A percentile compares a stretch with the other conserved stretches of the same genome.
Evolutionary conservation across 30 jellyfish, hydroid and myxozoan genomes (phyloP).

Genomic region (Hydractinia symbiolongicarpus): DNA sequence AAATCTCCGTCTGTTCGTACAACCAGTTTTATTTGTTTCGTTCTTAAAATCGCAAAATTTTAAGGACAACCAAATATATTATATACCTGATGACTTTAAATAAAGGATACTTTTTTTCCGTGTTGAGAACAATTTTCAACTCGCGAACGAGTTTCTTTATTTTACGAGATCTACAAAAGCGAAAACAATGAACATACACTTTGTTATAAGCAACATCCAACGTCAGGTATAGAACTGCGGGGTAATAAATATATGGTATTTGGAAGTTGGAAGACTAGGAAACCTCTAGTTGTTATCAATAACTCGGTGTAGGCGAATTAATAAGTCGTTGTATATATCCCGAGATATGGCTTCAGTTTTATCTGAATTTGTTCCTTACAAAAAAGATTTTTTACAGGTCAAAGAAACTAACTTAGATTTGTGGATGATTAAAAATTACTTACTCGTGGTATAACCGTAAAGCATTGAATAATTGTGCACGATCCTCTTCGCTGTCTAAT

Average conservation of each 20-base stretch:
- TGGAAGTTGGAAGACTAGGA: no score
- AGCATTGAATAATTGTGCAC: neutral
- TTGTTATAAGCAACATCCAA: neutral
- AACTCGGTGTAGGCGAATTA: no score
- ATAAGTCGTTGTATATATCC: no score
- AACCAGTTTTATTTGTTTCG: no score
- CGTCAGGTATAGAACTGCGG: no score
- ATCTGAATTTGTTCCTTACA: no score
- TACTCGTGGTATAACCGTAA: neutral
- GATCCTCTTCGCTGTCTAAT: neutral
- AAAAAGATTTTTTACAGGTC: no score
- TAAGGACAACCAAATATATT: neutral
- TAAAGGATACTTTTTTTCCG: conserved; percentile 7
- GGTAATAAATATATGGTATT: no score
- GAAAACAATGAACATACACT: neutral
- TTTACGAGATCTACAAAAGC: neutral
- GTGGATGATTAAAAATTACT: neutral
- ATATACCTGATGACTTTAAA: conserved; percentile 3
- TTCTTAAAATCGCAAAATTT: neutral
- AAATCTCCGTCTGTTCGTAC: no score
- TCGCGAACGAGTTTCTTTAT: conserved; percentile 2
- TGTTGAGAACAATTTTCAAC: neutral
- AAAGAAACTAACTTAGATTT: neutral
- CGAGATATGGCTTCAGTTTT: no score
- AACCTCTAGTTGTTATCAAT: no score